Evolutionary conservation across 2,888 invertebrate species (phyloP).

Genomic region (Lochmaea crataegi): DNA sequence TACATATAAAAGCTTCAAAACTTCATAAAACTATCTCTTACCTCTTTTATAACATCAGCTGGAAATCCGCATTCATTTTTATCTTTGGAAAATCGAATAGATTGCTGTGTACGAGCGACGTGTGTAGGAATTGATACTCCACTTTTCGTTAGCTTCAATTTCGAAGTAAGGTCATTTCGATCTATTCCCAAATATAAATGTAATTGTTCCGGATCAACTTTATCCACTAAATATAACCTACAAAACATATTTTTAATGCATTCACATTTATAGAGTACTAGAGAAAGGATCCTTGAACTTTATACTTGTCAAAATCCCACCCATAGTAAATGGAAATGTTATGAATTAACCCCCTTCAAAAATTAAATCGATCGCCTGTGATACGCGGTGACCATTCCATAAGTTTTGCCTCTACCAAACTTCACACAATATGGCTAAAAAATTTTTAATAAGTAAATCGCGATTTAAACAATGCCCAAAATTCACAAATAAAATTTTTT

Average conservation of each 20-base stretch:
- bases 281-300: no score
- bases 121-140: conserved; percentile 54
- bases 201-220: conserved; percentile 36
- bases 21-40: conserved; percentile 44
- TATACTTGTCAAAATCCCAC: no score
- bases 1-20: neutral
- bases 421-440: no score
- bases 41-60: conserved; percentile 63
- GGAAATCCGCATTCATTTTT: conserved; percentile 68
- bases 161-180: conserved; percentile 1
- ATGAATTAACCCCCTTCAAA: no score
- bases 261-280: neutral
- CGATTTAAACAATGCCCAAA: no score
- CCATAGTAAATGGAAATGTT: no score
- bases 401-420: no score
- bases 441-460: no score
- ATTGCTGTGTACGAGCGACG: conserved; percentile 66
- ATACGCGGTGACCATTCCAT: no score
- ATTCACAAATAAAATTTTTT: no score
- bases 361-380: no score
- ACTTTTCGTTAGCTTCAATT: conserved; percentile 55
- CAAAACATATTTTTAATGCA: conserved; percentile 24
- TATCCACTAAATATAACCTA: conserved; percentile 71
- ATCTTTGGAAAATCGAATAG: conserved; percentile 65
- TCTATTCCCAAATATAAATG: conserved; percentile 22